phyloP scores from a whole-genome alignment of 2,113 vertebrate genomes.

The Tretioscincus oriximinensis region DNA sequence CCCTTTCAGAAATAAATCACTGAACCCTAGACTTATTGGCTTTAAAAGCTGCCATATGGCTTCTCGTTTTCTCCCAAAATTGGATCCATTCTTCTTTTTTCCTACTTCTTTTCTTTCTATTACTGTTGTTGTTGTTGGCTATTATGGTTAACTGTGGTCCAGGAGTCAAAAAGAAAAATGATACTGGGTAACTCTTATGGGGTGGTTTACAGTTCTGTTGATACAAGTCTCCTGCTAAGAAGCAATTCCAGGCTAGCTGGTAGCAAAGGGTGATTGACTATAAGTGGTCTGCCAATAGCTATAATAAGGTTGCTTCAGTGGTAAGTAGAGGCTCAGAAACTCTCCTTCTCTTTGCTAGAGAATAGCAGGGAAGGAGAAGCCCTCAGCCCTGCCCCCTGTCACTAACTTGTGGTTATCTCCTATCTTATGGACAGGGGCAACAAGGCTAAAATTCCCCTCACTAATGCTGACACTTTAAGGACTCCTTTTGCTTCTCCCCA shows the following conservation, averaged over 20 bases:
- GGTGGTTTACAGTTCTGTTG: background rate
- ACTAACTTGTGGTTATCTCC: background rate
- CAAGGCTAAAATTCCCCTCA: background rate
- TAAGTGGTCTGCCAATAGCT: background rate
- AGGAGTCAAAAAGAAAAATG: background rate
- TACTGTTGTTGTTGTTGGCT: background rate
- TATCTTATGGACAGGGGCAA: background rate
- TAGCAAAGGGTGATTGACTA: slow-evolving; percentile 17
- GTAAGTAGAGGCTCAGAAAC: slow-evolving; percentile 18
- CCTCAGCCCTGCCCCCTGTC: background rate
- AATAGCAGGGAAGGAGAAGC: background rate
- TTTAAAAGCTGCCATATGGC: background rate
- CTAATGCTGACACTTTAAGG: background rate
- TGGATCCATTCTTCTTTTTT: background rate
- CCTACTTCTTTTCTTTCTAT: background rate
- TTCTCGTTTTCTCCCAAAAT: background rate
- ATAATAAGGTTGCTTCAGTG: slow-evolving; percentile 28
- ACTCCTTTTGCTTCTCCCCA: background rate
- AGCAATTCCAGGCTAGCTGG: slow-evolving; percentile 31
- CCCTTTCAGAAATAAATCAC: background rate
- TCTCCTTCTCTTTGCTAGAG: background rate
- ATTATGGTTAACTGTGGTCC: slow-evolving; percentile 15
- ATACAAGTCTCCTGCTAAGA: slow-evolving; percentile 41
- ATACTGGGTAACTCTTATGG: background rate
- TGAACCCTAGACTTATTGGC: background rate